Conservation (phyloP, 2,113 vertebrate species). For the Campylorhamphus procurvoides region DNA sequence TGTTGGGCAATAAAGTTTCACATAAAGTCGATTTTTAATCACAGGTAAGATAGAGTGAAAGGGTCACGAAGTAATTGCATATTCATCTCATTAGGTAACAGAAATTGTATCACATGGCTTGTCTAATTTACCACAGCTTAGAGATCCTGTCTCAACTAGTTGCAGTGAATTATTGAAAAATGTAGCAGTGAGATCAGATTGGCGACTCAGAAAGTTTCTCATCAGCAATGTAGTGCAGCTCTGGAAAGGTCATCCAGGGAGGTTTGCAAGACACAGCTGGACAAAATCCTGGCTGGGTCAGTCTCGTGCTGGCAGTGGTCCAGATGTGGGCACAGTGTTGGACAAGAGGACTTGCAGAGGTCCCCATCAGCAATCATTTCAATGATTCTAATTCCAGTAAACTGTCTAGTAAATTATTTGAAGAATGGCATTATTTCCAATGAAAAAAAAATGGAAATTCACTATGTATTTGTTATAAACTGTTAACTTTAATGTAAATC, state of each 20-base stretch:
- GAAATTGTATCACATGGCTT: neutral
- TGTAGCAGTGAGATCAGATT: conserved; percentile 2
- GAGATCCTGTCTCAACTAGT: conserved; percentile 45
- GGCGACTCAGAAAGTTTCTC: neutral
- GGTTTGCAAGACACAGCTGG: neutral
- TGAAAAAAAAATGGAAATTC: neutral
- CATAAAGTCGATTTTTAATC: neutral
- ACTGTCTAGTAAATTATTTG: neutral
- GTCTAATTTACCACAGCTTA: neutral
- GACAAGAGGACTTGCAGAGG: neutral
- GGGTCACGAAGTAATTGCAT: neutral
- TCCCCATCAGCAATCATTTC: neutral
- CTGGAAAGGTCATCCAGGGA: neutral
- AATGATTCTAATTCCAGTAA: neutral
- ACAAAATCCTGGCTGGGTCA: neutral
- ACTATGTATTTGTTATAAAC: neutral
- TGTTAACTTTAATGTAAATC: neutral
- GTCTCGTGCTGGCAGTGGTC: neutral
- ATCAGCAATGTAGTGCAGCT: neutral
- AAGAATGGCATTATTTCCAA: neutral
- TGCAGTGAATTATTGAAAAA: conserved; percentile 27
- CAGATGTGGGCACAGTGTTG: neutral
- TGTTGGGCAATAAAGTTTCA: neutral
- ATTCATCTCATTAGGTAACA: conserved; percentile 46
- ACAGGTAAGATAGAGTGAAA: neutral